A percentile compares a stretch with the other conserved stretches of the same genome.
Evolutionary conservation across 2,113 vertebrate species (phyloP).

Genomic region (Periophthalmus modestus): DNA sequence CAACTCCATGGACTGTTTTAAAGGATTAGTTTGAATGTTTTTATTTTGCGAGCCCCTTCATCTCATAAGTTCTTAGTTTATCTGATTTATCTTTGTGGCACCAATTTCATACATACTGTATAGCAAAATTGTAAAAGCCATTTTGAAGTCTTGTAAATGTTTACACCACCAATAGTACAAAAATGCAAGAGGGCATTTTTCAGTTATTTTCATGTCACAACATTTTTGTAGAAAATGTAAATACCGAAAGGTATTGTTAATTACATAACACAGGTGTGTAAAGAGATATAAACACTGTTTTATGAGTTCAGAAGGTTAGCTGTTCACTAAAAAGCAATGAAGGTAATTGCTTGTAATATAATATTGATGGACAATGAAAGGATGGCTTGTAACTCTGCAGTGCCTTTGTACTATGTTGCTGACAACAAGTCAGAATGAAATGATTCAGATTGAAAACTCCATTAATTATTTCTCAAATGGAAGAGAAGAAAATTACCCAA

Average conservation of each 20-base stretch:
- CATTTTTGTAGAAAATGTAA: not conserved
- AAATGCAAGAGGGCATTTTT: not conserved
- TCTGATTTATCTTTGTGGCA: not conserved
- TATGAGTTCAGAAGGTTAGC: not conserved
- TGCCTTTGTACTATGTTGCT: too few species aligned
- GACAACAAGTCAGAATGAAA: too few species aligned
- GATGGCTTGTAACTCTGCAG: too few species aligned
- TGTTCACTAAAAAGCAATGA: not conserved
- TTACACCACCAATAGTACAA: too few species aligned
- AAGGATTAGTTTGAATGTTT: not conserved
- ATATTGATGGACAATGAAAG: not conserved
- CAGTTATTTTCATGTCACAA: not conserved
- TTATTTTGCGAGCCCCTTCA: not conserved
- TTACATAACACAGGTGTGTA: slow-evolving; percentile 29
- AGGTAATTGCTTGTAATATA: not conserved
- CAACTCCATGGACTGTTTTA: not conserved
- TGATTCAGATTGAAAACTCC: too few species aligned
- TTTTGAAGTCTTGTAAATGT: not conserved
- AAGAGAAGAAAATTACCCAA: too few species aligned
- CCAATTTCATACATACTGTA: not conserved
- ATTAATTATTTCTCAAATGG: too few species aligned
- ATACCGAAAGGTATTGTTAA: not conserved
- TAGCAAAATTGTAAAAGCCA: not conserved
- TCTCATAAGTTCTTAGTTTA: not conserved
- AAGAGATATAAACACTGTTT: not conserved